A percentile compares a stretch with the other conserved stretches of the same genome.
Evolutionary conservation across 2,888 invertebrate species (phyloP).

Genomic region (Psylliodes chrysocephalus): DNA sequence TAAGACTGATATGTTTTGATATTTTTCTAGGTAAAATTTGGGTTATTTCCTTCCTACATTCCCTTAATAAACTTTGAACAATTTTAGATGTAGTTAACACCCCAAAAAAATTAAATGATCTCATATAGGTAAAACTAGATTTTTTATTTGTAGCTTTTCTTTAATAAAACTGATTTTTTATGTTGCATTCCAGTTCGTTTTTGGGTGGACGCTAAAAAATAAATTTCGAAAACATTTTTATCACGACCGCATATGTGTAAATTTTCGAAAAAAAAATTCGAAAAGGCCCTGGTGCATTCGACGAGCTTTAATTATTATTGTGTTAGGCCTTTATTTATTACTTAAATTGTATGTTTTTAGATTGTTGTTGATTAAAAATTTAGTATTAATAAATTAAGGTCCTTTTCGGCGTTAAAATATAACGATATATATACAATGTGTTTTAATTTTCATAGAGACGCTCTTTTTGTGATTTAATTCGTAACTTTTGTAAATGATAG

Average conservation of each 20-base stretch:
- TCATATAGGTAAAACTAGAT: background rate
- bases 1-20: conserved; percentile 3
- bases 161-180: too few relatives aligned
- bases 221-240: conserved; percentile 13
- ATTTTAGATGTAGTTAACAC: background rate
- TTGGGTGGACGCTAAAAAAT: background rate
- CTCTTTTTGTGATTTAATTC: background rate
- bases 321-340: conserved; percentile 34
- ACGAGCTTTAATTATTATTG: conserved; percentile 47
- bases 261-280: conserved; percentile 28
- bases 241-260: conserved; percentile 19
- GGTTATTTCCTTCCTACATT: conserved; percentile 5
- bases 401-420: conserved; percentile 41
- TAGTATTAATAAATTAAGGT: conserved; percentile 37
- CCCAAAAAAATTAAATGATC: background rate
- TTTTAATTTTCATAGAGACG: background rate
- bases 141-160: background rate
- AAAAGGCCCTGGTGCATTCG: conserved; percentile 44
- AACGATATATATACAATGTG: background rate
- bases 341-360: conserved; percentile 30
- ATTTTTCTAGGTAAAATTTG: background rate
- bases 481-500: too few relatives aligned
- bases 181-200: background rate
- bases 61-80: background rate
- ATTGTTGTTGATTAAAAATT: conserved; percentile 33